Evolutionary conservation across 2,888 invertebrate species (phyloP).

Genomic region (Diarsia rubi): DNA sequence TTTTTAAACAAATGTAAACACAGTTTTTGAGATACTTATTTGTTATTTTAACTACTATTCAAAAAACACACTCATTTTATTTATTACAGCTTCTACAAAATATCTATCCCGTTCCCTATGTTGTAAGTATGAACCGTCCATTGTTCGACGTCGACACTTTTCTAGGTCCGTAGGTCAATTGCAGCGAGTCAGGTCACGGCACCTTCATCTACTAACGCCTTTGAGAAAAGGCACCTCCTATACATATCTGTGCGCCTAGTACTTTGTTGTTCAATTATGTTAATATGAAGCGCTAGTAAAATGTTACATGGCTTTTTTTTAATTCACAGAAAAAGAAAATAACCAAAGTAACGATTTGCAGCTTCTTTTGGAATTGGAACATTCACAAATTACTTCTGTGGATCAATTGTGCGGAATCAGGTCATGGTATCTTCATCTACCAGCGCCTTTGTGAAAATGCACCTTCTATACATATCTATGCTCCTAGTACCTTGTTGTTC

Average conservation of each 20-base stretch:
- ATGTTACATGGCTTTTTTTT: too few relatives aligned
- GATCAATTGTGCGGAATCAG: too few relatives aligned
- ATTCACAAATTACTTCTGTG: too few relatives aligned
- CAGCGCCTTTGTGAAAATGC: too few relatives aligned
- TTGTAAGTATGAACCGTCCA: constrained; percentile 35
- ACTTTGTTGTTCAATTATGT: constrained; percentile 6
- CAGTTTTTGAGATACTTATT: background rate
- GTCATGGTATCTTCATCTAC: too few relatives aligned
- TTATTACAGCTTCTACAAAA: background rate
- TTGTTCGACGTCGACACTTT: constrained; percentile 69
- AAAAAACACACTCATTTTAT: background rate
- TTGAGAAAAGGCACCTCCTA: constrained; percentile 30
- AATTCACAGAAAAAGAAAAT: too few relatives aligned
- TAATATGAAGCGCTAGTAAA: background rate
- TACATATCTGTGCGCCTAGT: background rate
- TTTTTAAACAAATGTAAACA: background rate
- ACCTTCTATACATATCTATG: too few relatives aligned
- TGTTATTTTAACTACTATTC: background rate
- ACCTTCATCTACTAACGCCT: constrained; percentile 25
- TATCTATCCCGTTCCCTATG: constrained; percentile 10
- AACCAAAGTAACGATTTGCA: too few relatives aligned
- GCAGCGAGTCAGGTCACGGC: constrained; percentile 67
- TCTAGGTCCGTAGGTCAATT: constrained; percentile 79
- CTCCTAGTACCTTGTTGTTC: too few relatives aligned
- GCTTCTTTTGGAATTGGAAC: background rate